Evolutionary conservation across 1,140 invertebrate species (phyloP).

Genomic region (Vollenhovia emeryi): DNA sequence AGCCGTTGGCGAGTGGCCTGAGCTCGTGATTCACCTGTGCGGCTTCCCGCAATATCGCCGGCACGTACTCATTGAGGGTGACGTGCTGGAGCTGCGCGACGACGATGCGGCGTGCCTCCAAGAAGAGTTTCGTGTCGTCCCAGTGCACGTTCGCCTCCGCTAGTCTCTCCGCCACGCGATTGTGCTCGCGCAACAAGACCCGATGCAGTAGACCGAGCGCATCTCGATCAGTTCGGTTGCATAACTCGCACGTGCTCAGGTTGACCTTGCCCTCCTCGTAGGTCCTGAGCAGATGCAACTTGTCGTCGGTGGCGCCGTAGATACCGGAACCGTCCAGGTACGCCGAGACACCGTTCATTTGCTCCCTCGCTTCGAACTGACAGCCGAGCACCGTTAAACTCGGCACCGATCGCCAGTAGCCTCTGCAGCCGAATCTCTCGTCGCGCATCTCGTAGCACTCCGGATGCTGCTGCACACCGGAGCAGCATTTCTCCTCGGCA

Average conservation of each 20-base stretch:
- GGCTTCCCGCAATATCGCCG: conserved; percentile 91
- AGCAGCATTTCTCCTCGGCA: conserved; percentile 75
- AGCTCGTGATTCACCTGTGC: conserved; percentile 89
- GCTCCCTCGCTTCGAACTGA: conserved; percentile 90
- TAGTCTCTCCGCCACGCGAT: conserved; percentile 91
- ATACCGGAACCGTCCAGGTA: conserved; percentile 95
- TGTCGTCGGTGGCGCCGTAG: conserved; percentile 92
- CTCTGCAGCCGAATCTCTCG: conserved; percentile 85
- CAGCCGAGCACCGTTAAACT: conserved; percentile 88
- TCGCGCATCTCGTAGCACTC: conserved; percentile 86
- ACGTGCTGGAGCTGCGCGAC: conserved; percentile 94
- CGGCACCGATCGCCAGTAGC: conserved; percentile 91
- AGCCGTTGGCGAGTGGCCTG: conserved; percentile 88
- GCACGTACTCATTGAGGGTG: conserved; percentile 94
- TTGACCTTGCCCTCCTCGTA: conserved; percentile 91
- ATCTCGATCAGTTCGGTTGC: conserved; percentile 80
- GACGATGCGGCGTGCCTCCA: conserved; percentile 92
- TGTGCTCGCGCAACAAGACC: conserved; percentile 92
- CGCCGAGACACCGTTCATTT: conserved; percentile 95
- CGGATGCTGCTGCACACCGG: conserved; percentile 74
- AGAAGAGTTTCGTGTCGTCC: conserved; percentile 93
- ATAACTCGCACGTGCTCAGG: conserved; percentile 87
- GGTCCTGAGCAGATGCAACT: conserved; percentile 89
- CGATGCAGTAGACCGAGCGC: conserved; percentile 89
- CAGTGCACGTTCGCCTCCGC: conserved; percentile 92